A percentile compares a stretch with the other conserved stretches of the same genome.
Conservation (phyloP, 2,888 invertebrate genomes). For the Bibio marci region DNA sequence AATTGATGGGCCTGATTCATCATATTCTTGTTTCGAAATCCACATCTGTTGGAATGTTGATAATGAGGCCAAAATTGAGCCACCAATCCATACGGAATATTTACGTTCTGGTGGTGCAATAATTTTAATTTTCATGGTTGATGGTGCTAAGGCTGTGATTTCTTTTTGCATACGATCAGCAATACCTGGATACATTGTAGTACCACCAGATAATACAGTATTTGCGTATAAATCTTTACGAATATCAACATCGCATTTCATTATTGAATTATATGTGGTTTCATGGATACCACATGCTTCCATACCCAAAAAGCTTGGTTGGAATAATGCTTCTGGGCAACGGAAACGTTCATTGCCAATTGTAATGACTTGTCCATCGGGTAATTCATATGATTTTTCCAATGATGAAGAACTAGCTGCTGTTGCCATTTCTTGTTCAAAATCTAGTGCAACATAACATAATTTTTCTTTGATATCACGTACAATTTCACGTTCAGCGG, state of each 20-base stretch:
- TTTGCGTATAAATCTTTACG: too few relatives aligned
- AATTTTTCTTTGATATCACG: slow-evolving; percentile 88
- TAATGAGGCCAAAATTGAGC: slow-evolving; percentile 65
- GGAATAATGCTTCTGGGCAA: slow-evolving; percentile 87
- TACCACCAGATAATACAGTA: slow-evolving; percentile 84
- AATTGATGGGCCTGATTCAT: too few relatives aligned
- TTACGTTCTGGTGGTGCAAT: slow-evolving; percentile 75
- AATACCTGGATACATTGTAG: slow-evolving; percentile 90
- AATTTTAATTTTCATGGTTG: slow-evolving; percentile 76
- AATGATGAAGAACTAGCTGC: slow-evolving; percentile 79
- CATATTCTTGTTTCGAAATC: slow-evolving; percentile 86
- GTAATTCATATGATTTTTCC: slow-evolving; percentile 89
- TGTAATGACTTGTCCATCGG: too few relatives aligned
- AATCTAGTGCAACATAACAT: slow-evolving; percentile 86
- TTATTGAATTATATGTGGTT: slow-evolving; percentile 84
- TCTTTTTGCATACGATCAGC: slow-evolving; percentile 75
- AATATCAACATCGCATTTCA: slow-evolving; percentile 93
- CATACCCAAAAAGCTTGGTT: slow-evolving; percentile 64
- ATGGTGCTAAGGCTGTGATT: slow-evolving; percentile 67
- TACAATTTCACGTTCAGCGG: slow-evolving; percentile 82
- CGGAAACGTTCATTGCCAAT: too few relatives aligned
- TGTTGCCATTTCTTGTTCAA: slow-evolving; percentile 90
- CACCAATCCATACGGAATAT: slow-evolving; percentile 81
- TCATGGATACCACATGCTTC: too few relatives aligned
- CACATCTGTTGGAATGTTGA: slow-evolving; percentile 82